phyloP scores from a whole-genome alignment of 2,113 vertebrate genomes.

The Steatornis caripensis region DNA sequence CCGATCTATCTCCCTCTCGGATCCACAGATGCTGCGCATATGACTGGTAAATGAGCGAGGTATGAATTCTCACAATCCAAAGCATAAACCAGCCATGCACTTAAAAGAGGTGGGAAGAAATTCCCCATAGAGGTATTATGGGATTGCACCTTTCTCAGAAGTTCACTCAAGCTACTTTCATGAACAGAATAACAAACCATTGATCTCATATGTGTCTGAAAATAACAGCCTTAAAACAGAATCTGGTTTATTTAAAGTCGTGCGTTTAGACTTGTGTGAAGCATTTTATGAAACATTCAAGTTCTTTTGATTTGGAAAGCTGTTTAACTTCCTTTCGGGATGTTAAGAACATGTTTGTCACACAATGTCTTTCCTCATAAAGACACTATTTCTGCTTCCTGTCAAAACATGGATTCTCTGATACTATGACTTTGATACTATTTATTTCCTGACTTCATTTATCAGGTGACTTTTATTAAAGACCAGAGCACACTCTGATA shows the following conservation, averaged over 20 bases:
- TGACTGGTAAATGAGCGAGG: not conserved
- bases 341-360: not conserved
- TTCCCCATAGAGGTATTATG: not conserved
- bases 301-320: not conserved
- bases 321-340: not conserved
- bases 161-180: not conserved
- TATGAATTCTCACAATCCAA: not conserved
- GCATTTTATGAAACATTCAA: not conserved
- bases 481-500: not conserved
- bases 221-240: not conserved
- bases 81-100: not conserved
- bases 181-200: not conserved
- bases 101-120: not conserved
- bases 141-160: not conserved
- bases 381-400: not conserved
- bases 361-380: not conserved
- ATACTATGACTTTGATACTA: not conserved
- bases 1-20: too few relatives aligned
- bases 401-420: not conserved
- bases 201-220: not conserved
- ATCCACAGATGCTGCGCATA: too few relatives aligned
- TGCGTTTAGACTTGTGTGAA: not conserved
- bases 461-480: not conserved
- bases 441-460: not conserved
- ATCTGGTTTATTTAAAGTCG: not conserved